A percentile compares a stretch with the other conserved stretches of the same genome.
These are phyloP conservation scores for Heliconius cydno DNA, from an alignment of 2,888 invertebrate genomes.

Conservation along the genomic window DNA sequence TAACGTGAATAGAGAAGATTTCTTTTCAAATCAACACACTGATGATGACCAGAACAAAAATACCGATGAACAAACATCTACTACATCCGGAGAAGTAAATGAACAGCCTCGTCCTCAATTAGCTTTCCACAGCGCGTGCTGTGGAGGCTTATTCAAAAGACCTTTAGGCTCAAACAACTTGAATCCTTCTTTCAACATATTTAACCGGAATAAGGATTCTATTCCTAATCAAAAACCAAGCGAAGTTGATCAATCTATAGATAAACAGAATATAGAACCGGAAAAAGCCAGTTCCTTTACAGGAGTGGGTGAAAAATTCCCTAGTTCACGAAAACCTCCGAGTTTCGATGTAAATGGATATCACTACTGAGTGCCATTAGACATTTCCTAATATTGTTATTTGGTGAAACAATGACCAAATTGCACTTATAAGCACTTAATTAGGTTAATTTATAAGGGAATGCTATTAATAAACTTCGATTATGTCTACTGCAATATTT, in stretches of 20 bases:
- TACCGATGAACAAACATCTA: background rate
- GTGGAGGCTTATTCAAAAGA: constrained; percentile 5
- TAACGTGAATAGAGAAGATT: background rate
- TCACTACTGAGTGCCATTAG: constrained; percentile 38
- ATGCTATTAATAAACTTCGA: no score
- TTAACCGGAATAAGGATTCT: constrained; percentile 4
- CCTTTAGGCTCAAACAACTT: background rate
- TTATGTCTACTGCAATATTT: background rate
- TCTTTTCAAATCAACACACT: constrained; percentile 17
- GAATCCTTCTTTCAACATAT: background rate
- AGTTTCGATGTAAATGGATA: constrained; percentile 74
- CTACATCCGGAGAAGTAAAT: background rate
- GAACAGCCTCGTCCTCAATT: constrained; percentile 14
- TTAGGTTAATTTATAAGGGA: no score
- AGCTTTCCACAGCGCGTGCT: constrained; percentile 21
- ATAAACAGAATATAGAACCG: constrained; percentile 22
- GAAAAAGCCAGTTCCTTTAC: constrained; percentile 49
- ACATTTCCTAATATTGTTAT: background rate
- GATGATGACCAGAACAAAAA: constrained; percentile 5
- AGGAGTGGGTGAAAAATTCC: constrained; percentile 66
- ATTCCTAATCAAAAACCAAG: background rate
- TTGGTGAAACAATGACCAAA: background rate
- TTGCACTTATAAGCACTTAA: no score
- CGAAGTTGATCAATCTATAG: background rate
- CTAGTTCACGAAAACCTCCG: constrained; percentile 65